These are phyloP conservation scores for Channa striata DNA, from an alignment of 2,797 vertebrate genomes.

Conservation along the genomic window DNA sequence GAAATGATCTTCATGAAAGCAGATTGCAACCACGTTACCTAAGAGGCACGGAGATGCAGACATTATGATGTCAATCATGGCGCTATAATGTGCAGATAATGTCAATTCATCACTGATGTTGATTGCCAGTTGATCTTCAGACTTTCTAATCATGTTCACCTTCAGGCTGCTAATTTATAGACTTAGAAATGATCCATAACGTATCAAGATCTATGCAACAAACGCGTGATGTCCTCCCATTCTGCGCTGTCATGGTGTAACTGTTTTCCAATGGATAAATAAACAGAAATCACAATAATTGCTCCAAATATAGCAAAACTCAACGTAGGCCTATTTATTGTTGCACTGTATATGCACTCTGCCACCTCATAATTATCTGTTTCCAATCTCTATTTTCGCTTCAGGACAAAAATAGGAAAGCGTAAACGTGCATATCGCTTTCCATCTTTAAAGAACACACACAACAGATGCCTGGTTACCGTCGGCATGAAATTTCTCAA, in stretches of 20 bases:
- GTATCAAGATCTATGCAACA: too few relatives aligned
- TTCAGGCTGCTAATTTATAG: conserved; percentile 70
- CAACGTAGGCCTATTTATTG: not conserved
- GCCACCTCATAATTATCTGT: not conserved
- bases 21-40: too few relatives aligned
- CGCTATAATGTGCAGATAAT: conserved; percentile 12
- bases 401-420: conserved; percentile 2
- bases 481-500: conserved; percentile 47
- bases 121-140: conserved; percentile 68
- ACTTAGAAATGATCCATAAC: conserved; percentile 68
- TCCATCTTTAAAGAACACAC: conserved; percentile 42
- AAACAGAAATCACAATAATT: conserved; percentile 36
- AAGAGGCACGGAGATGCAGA: too few relatives aligned
- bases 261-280: conserved; percentile 50
- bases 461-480: conserved; percentile 50
- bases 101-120: conserved; percentile 70
- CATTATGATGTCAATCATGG: conserved; percentile 30
- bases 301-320: not conserved
- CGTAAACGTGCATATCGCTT: conserved; percentile 25
- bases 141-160: conserved; percentile 72
- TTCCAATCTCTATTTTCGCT: conserved; percentile 36
- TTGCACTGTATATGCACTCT: not conserved
- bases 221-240: too few relatives aligned
- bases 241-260: too few relatives aligned
- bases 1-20: too few relatives aligned